Evolutionary conservation across 2,113 vertebrate genomes (phyloP).

Genomic region (Rhodinocichla rosea): DNA sequence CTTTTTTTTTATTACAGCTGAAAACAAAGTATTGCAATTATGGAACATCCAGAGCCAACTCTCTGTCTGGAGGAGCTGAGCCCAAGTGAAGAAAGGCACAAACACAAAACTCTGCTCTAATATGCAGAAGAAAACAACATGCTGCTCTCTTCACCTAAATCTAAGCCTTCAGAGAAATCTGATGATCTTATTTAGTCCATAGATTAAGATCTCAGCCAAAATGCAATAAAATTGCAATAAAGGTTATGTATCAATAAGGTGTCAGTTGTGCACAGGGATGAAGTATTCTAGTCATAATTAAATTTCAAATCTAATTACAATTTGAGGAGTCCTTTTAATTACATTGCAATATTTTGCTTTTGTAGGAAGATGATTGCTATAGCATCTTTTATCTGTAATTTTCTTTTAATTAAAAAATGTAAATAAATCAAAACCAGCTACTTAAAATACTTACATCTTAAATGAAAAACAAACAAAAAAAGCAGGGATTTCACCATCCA

Average conservation of each 20-base stretch:
- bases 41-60: not conserved
- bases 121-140: not conserved
- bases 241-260: constrained; percentile 74
- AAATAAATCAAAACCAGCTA: constrained; percentile 74
- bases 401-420: constrained; percentile 83
- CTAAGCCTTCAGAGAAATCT: constrained; percentile 54
- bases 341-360: constrained; percentile 74
- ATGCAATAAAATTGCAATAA: constrained; percentile 74
- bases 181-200: constrained; percentile 63
- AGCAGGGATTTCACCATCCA: not conserved
- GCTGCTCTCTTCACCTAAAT: constrained; percentile 7
- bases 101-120: not conserved
- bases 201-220: constrained; percentile 73
- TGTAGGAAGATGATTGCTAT: constrained; percentile 69
- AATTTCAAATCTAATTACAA: constrained; percentile 80
- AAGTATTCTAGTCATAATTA: constrained; percentile 76
- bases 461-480: constrained; percentile 62
- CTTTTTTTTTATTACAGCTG: not conserved
- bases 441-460: constrained; percentile 71
- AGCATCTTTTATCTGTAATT: constrained; percentile 79
- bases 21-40: not conserved
- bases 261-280: constrained; percentile 65
- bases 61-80: not conserved
- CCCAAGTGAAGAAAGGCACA: not conserved
- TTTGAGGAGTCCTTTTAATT: constrained; percentile 79